phyloP scores from a whole-genome alignment of 2,888 invertebrate genomes.

The Amphipoea oculea region DNA sequence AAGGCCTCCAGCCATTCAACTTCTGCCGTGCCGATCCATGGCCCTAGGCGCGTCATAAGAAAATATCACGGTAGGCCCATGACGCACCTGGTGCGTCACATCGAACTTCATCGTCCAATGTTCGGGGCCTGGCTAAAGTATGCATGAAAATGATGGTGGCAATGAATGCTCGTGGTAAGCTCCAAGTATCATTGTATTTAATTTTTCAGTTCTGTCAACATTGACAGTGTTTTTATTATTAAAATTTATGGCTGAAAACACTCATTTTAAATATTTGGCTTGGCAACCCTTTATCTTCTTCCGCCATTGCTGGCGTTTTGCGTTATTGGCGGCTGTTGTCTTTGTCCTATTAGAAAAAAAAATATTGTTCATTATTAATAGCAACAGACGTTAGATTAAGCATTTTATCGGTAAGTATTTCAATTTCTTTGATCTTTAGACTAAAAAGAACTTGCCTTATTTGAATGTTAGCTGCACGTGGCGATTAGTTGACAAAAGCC shows the following conservation, averaged over 20 bases:
- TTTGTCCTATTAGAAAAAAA: constrained; percentile 52
- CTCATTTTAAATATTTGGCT: background rate
- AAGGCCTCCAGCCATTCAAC: too few species aligned
- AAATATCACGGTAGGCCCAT: too few species aligned
- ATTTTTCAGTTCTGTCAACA: background rate
- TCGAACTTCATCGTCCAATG: too few species aligned
- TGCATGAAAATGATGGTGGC: too few species aligned
- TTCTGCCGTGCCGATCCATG: too few species aligned
- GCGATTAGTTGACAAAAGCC: constrained; percentile 69
- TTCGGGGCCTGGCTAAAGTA: too few species aligned
- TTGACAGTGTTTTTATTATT: constrained; percentile 11
- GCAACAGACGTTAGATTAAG: constrained; percentile 14
- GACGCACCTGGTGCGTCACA: too few species aligned
- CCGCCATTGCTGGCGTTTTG: constrained; percentile 60
- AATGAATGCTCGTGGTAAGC: too few species aligned
- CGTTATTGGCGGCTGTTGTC: constrained; percentile 55
- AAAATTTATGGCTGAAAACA: constrained; percentile 10
- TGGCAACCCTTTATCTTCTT: constrained; percentile 33
- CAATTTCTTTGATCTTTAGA: background rate
- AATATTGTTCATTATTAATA: constrained; percentile 35
- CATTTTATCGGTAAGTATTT: constrained; percentile 51
- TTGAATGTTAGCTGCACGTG: constrained; percentile 62
- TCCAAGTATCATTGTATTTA: background rate
- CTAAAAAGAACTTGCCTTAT: background rate
- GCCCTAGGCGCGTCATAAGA: too few species aligned